Evolutionary conservation across 2,113 vertebrate species (phyloP), one percentile per base, ranked within the genome.

Genomic region (Embiotoca jacksoni): DNA sequence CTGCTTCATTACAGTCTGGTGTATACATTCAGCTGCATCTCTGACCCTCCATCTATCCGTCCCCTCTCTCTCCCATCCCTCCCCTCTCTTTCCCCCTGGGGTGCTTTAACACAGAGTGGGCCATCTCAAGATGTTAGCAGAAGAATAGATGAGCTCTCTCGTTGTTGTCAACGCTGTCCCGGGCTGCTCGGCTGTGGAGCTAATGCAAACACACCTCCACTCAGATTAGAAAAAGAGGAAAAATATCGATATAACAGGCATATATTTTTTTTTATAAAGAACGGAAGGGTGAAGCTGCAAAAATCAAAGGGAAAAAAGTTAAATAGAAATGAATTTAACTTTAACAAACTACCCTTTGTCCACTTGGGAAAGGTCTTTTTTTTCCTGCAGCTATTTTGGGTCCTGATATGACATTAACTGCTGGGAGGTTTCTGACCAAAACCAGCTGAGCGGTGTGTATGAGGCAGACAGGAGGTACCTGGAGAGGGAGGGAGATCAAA

Each of bases 1-100:
- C 85, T 86, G 92, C 91, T 90, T 92, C 90, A 90, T 89, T 92
- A 91, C 91, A 92, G 88, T 90, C 93, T 94, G 92, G 74, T 91
- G 87, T 93, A 93, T 92, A 85, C 89, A 81, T 94, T 93, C 84
- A 81, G 79, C 74, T 90, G 73, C 80, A 89, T 92, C 88, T 88
- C 85, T 92, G 87, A 89, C 87, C 83, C 82, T 87, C 81, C 83
- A 81, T 86, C 82, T 81, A 84, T 80, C 73, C 72, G 78, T 84
- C 49, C 78, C 23, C 46, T 78, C 77, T 72, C 44, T 58, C 86
- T 57, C 47, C 61, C 68, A 72, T 52, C 75, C 71, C 77, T 35
- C 67, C 77, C 62, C 73, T 52, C 77, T 75, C 16, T 73, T 64
- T 80, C 75, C 80, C 88, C 83, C 81, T 57, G 54, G 88, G 80